Evolutionary conservation across 2,113 vertebrate genomes (phyloP), one percentile per base, ranked within the genome.

Genomic region (Aspiorhynchus laticeps): DNA sequence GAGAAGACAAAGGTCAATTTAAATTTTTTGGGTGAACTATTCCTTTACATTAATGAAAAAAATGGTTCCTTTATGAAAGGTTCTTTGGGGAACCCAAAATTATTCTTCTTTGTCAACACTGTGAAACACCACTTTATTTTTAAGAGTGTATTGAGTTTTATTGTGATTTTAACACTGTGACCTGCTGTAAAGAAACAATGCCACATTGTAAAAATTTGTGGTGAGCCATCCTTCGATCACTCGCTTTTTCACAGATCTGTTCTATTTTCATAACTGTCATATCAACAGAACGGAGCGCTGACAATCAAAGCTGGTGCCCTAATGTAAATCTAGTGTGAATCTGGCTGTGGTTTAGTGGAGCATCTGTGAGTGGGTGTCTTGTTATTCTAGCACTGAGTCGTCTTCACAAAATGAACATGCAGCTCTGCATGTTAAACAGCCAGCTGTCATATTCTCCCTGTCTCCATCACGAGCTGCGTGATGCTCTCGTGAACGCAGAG

Each of bases 361-460:
- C 93, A 93, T 93, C 91, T 93, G 94, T 69, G 91, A 84, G 90
- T 90, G 89, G 89, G 90, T 38, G 83, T 53, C 67, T 69, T 59
- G 75, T 73, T 87, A 86, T 88, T 90, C 81, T 46, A 46, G 53
- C 63, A 71, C 28, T 38, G 31, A 56, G 9, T 15, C 31, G 6
- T 11, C 10, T 33, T 33, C 61, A 74, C 21, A 41, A 12, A 43
- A 71, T 36, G 38, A 84, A 59, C 19, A 56, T 21, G 19, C 53
- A 51, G 78, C 84, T 33, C 46, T 33, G 65, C 51, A 67, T 24
- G 5, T 14, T 11, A 61, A 83, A 86, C 41, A 80, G 82, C 79
- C 86, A 86, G 75, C 82, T 87, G 75, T 80, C 85, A 77, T 88
- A 85, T 67, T 89, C 75, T 80, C 61, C 48, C n/a, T 46, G 61